Evolutionary conservation across 2,888 invertebrate genomes (phyloP), one percentile per base, ranked within the genome.

Genomic region (Desoria tigrina): DNA sequence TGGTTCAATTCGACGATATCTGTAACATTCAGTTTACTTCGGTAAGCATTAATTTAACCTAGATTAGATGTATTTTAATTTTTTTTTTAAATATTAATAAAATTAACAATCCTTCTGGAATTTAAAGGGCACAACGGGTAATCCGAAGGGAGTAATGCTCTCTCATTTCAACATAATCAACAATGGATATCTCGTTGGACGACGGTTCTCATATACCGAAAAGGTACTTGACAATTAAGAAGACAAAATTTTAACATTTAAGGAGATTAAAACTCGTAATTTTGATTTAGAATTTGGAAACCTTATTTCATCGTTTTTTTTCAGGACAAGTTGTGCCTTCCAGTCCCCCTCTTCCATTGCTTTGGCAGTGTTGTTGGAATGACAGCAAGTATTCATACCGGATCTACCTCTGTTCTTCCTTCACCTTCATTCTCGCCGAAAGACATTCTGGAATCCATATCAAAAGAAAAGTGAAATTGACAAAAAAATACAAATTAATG

Each of bases 1-100:
- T 78, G 0, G 82, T 91, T 14, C 83, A 85, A 57, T 86, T 89
- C 39, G 88, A 89, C 78, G 84, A 85, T 50, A 84, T 87, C 0
- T 86, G 86, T 75, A 90, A 89, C 78, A 87, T 94, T 73, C 87
- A 91, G 78, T 92, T 92, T 78, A 92, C 92, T 1, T 93, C 92
- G 1, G 85, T 51, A 51, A 16, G 51, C n/a, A 4, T 11, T 32
- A n/a, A n/a, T n/a, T n/a, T n/a, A n/a, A n/a, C n/a, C n/a, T n/a
- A n/a, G n/a, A n/a, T n/a, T n/a, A n/a, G n/a, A n/a, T n/a, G n/a
- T n/a, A n/a, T n/a, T n/a, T n/a, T n/a, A n/a, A n/a, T n/a, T n/a
- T n/a, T n/a, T n/a, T n/a, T n/a, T n/a, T n/a, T n/a, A n/a, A n/a
- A n/a, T n/a, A n/a, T n/a, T n/a, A n/a, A n/a, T n/a, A n/a, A n/a